Evolutionary conservation across 2,888 invertebrate species (phyloP).

Genomic region (Nebria brevicollis): DNA sequence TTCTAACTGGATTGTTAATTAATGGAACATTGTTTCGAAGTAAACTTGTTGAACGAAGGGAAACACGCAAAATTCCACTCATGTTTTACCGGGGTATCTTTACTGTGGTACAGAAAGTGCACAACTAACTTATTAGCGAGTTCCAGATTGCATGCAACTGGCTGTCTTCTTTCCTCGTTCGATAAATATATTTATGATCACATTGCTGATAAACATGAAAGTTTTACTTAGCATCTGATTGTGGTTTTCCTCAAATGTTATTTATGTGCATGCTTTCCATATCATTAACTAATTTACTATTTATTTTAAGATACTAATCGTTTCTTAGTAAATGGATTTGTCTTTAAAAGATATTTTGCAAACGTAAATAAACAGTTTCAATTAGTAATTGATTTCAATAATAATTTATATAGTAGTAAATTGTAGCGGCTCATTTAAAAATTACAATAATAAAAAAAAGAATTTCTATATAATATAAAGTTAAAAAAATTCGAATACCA

Average conservation of each 20-base stretch:
- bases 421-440: no score
- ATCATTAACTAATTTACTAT: neutral
- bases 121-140: slow-evolving; percentile 31
- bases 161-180: slow-evolving; percentile 38
- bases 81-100: slow-evolving; percentile 30
- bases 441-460: no score
- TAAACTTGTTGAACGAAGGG: slow-evolving; percentile 18
- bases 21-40: slow-evolving; percentile 15
- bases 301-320: neutral
- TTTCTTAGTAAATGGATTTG: neutral
- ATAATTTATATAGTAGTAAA: no score
- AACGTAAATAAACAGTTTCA: slow-evolving; percentile 2
- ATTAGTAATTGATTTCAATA: neutral
- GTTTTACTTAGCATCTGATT: slow-evolving; percentile 11
- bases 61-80: slow-evolving; percentile 38
- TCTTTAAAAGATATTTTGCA: neutral
- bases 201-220: slow-evolving; percentile 39
- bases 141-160: slow-evolving; percentile 7
- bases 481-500: no score
- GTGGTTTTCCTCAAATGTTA: slow-evolving; percentile 36
- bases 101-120: slow-evolving; percentile 11
- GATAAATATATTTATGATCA: slow-evolving; percentile 41
- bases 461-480: no score
- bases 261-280: neutral
- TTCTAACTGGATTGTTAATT: slow-evolving; percentile 15